These are phyloP conservation scores for Oceanodroma tethys DNA, from an alignment of 2,113 vertebrate genomes.

Conservation along the genomic window DNA sequence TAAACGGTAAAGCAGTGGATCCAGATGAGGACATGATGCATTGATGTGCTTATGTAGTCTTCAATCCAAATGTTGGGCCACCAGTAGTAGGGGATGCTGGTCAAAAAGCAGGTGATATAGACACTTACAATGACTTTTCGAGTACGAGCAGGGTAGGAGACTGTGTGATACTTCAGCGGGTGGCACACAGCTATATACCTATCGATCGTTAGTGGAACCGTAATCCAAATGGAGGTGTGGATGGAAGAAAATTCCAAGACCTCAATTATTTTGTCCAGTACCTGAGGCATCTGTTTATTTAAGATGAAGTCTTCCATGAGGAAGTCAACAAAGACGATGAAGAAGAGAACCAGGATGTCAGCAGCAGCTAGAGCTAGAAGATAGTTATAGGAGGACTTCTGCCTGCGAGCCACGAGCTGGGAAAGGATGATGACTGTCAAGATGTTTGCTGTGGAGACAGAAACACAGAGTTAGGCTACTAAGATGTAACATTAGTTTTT, in stretches of 20 bases:
- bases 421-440: slow-evolving; percentile 95
- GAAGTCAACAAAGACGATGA: slow-evolving; percentile 96
- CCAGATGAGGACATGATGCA: slow-evolving; percentile 93
- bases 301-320: slow-evolving; percentile 93
- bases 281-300: slow-evolving; percentile 82
- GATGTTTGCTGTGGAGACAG: slow-evolving; percentile 86
- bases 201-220: slow-evolving; percentile 91
- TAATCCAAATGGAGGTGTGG: slow-evolving; percentile 97
- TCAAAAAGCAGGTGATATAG: slow-evolving; percentile 87
- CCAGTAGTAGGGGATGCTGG: slow-evolving; percentile 94
- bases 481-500: not conserved
- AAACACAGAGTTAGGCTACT: slow-evolving; percentile 22
- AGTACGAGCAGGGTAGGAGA: slow-evolving; percentile 94
- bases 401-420: slow-evolving; percentile 90
- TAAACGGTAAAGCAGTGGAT: slow-evolving; percentile 92
- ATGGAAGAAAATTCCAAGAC: slow-evolving; percentile 95
- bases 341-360: slow-evolving; percentile 92
- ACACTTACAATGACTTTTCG: slow-evolving; percentile 88
- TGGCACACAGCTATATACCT: slow-evolving; percentile 96
- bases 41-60: slow-evolving; percentile 78
- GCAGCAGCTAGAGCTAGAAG: slow-evolving; percentile 94
- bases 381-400: slow-evolving; percentile 98
- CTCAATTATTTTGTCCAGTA: slow-evolving; percentile 86
- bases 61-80: slow-evolving; percentile 96
- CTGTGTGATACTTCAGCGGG: slow-evolving; percentile 90